Evolutionary conservation across 1,140 invertebrate genomes (phyloP).

Genomic region (Drosophila gunungcola): DNA sequence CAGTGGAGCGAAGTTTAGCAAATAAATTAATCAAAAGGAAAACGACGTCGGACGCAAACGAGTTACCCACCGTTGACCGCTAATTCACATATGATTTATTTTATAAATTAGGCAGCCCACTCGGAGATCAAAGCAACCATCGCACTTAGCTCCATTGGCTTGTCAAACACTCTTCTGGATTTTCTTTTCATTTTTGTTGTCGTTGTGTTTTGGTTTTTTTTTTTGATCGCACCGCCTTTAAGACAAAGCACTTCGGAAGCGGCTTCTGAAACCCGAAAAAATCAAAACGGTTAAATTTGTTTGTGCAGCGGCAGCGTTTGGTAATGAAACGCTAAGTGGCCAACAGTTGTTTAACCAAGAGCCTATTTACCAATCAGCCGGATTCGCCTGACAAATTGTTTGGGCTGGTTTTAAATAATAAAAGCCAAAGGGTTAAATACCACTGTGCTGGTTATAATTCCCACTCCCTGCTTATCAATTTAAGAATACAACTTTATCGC

Average conservation of each 20-base stretch:
- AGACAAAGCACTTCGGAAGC: slow-evolving; percentile 70
- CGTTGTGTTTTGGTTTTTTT: not conserved
- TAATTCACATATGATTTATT: slow-evolving; percentile 74
- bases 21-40: slow-evolving; percentile 81
- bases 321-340: slow-evolving; percentile 80
- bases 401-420: slow-evolving; percentile 6
- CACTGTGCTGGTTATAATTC: slow-evolving; percentile 10
- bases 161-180: slow-evolving; percentile 59
- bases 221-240: slow-evolving; percentile 67
- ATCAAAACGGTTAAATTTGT: slow-evolving; percentile 75
- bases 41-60: slow-evolving; percentile 55
- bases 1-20: slow-evolving; percentile 42
- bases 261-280: slow-evolving; percentile 70
- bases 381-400: slow-evolving; percentile 71
- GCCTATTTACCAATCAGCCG: slow-evolving; percentile 41
- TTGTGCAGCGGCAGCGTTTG: slow-evolving; percentile 72
- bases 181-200: slow-evolving; percentile 7
- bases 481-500: slow-evolving; percentile 68
- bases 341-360: slow-evolving; percentile 64
- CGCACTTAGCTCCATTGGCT: slow-evolving; percentile 36
- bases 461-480: slow-evolving; percentile 29
- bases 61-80: slow-evolving; percentile 60
- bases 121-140: slow-evolving; percentile 40
- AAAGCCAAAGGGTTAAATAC: slow-evolving; percentile 13
- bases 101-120: slow-evolving; percentile 70